These are phyloP conservation scores for Danio tinwini DNA, from an alignment of 2,797 vertebrate species.

Conservation along the genomic window DNA sequence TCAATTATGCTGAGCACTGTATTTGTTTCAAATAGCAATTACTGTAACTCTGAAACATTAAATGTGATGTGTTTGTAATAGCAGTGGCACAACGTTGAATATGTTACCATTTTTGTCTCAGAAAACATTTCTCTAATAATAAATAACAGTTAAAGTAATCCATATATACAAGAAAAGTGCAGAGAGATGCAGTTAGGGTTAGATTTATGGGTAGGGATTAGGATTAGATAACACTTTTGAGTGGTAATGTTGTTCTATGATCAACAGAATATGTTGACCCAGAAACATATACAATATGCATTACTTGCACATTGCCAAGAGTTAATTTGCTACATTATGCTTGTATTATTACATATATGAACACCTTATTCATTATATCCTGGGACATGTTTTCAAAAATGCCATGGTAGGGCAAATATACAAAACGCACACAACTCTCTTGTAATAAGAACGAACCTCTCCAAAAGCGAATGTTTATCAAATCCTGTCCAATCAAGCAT, in stretches of 20 bases:
- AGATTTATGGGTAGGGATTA: no score
- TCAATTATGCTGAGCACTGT: no score
- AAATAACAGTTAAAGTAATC: no score
- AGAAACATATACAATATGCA: no score
- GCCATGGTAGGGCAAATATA: background rate
- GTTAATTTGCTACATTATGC: background rate
- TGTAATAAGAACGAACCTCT: conserved; percentile 38
- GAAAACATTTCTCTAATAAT: no score
- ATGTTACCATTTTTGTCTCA: no score
- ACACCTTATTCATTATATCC: background rate
- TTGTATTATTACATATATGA: background rate
- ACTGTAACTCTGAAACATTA: background rate
- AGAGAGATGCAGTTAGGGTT: no score
- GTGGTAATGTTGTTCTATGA: no score
- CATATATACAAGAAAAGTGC: no score
- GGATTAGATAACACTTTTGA: no score
- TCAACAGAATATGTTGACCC: no score
- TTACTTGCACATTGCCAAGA: background rate
- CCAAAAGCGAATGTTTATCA: conserved; percentile 54
- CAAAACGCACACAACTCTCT: conserved; percentile 15
- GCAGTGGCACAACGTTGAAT: background rate
- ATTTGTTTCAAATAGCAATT: background rate
- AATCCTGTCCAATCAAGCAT: conserved; percentile 66
- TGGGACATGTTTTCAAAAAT: background rate
- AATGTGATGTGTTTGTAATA: background rate